Conservation (phyloP, 2,888 invertebrate genomes). For the Lasioglossum oenotherae region DNA sequence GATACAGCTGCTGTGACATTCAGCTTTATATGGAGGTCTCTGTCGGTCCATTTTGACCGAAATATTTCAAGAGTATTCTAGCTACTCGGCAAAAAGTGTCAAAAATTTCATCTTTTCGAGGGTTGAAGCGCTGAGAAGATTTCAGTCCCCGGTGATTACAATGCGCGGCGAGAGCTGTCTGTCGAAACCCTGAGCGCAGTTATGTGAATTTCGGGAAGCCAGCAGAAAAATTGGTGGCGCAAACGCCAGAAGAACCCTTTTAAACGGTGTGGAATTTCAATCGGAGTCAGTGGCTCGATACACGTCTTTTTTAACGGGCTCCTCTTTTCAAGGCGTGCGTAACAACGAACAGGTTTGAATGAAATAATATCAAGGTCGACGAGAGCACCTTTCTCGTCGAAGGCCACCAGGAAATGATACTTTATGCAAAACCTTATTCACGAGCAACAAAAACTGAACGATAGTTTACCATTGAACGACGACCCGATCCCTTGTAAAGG, state of each 20-base stretch:
- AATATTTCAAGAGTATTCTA: too few relatives aligned
- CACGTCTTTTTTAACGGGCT: constrained; percentile 1
- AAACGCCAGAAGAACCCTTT: background rate
- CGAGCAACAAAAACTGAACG: constrained; percentile 36
- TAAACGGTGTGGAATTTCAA: constrained; percentile 8
- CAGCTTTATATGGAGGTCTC: too few relatives aligned
- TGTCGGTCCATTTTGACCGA: too few relatives aligned
- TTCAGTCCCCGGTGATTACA: background rate
- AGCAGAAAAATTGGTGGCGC: background rate
- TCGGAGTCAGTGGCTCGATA: constrained; percentile 22
- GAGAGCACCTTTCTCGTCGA: constrained; percentile 64
- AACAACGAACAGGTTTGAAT: constrained; percentile 62
- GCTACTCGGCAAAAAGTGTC: background rate
- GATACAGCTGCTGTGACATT: too few relatives aligned
- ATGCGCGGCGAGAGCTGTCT: background rate
- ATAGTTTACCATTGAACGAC: constrained; percentile 16
- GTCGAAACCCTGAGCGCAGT: background rate
- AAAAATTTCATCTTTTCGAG: background rate
- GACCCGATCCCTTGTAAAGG: constrained; percentile 1
- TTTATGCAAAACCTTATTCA: constrained; percentile 56
- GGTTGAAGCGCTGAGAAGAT: background rate
- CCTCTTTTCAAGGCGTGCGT: constrained; percentile 33
- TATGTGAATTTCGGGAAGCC: background rate
- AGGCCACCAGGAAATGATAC: constrained; percentile 68
- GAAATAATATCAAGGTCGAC: constrained; percentile 71